Conservation (phyloP, 2,888 invertebrate species). For the Hirtodrosophila duncani region DNA sequence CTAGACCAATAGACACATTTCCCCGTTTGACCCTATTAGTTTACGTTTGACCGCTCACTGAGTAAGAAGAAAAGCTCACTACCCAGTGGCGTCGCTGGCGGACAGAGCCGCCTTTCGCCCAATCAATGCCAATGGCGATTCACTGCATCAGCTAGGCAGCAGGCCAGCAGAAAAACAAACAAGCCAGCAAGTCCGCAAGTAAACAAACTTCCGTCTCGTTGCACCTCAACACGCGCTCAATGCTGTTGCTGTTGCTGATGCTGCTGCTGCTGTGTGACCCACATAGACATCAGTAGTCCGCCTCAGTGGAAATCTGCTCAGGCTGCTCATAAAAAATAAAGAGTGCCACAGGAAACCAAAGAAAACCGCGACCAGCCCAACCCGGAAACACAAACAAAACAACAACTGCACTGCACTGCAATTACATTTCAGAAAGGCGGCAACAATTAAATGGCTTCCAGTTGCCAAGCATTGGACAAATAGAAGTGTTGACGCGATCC, state of each 20-base stretch:
- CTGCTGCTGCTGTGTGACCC: slow-evolving; percentile 42
- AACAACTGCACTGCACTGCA: slow-evolving; percentile 16
- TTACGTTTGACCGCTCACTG: slow-evolving; percentile 6
- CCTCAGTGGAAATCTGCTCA: slow-evolving; percentile 18
- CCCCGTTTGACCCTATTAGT: slow-evolving; percentile 24
- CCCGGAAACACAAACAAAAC: not conserved
- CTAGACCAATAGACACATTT: slow-evolving; percentile 21
- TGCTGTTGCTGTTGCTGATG: slow-evolving; percentile 18
- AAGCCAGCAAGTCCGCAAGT: slow-evolving; percentile 12
- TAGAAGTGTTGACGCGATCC: too few species aligned
- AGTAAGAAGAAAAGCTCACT: not conserved
- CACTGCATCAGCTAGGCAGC: too few species aligned
- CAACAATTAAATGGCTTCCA: slow-evolving; percentile 33
- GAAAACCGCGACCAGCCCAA: slow-evolving; percentile 3
- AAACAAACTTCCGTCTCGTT: slow-evolving; percentile 57
- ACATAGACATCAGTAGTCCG: too few species aligned
- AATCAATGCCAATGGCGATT: slow-evolving; percentile 30
- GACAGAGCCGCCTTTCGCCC: slow-evolving; percentile 33
- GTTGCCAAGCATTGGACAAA: too few species aligned
- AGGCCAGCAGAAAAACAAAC: slow-evolving; percentile 12
- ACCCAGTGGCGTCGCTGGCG: slow-evolving; percentile 28
- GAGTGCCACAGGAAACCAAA: slow-evolving; percentile 47
- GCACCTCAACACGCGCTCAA: slow-evolving; percentile 51
- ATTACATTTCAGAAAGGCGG: slow-evolving; percentile 26
- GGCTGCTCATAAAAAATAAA: slow-evolving; percentile 35